These are phyloP conservation scores for Brachionus manjavacas DNA, from an alignment of 1,140 invertebrate species.

Conservation along the genomic window DNA sequence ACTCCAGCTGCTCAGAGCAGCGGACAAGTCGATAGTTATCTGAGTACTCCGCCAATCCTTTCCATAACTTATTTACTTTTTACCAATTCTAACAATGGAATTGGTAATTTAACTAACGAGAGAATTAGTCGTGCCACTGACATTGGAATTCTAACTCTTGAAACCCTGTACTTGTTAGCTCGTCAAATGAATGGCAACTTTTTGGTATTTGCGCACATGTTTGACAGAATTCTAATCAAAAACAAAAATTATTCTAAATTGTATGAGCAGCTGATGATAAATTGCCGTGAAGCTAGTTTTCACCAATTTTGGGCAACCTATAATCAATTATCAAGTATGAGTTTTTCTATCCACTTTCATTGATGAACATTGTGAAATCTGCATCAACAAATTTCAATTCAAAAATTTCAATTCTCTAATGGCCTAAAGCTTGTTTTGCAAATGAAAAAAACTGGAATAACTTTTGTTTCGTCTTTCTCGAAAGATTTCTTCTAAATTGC, in stretches of 20 bases:
- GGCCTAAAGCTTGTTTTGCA: no score
- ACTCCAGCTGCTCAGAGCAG: background rate
- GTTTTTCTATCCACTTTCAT: background rate
- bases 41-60: background rate
- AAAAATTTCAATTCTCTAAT: no score
- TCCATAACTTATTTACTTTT: constrained; percentile 17
- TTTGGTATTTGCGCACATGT: constrained; percentile 29
- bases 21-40: background rate
- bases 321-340: background rate
- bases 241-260: constrained; percentile 36
- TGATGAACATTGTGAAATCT: no score
- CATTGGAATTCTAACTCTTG: background rate
- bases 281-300: constrained; percentile 31
- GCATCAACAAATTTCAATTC: no score
- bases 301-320: constrained; percentile 1
- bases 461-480: no score
- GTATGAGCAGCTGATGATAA: constrained; percentile 30
- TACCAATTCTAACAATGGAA: background rate
- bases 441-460: no score
- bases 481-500: no score
- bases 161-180: constrained; percentile 17
- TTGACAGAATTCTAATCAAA: constrained; percentile 32
- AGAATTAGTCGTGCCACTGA: background rate
- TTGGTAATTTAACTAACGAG: constrained; percentile 1
- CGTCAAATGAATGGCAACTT: constrained; percentile 28